Evolutionary conservation across 2,888 invertebrate genomes (phyloP), one percentile per base, ranked within the genome.

Genomic region (Ferrisia virgata): DNA sequence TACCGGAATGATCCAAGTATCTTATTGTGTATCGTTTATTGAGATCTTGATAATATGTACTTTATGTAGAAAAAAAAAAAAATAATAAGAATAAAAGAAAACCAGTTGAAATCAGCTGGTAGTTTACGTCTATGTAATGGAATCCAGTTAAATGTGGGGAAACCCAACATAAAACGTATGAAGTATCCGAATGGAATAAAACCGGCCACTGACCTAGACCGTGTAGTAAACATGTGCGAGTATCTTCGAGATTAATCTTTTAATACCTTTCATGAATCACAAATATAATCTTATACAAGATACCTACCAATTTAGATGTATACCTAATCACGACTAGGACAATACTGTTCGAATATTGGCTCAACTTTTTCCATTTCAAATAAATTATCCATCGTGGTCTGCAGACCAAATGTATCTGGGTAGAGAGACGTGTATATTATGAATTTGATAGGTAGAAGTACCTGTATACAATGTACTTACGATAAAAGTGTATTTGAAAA

Each of bases 381-480:
- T 64, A 28, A 64, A 28, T 53, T 8, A 8, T 22, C 53, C 18
- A 2, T 22, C 40, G 40, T 11, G 40, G 11, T 47, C 47, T 5
- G 3, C 9, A 53, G 53, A 64, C 64, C 25, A 64, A 2, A 28
- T 28, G 64, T 58, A 25, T 25, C 25, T 58, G n/a, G n/a, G n/a
- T n/a, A n/a, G n/a, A n/a, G n/a, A n/a, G n/a, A n/a, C n/a, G n/a
- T n/a, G n/a, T n/a, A n/a, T n/a, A n/a, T n/a, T n/a, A n/a, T 13
- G 72, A 72, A 31, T 72, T 58, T 72, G 72, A 76, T n/a, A n/a
- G n/a, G n/a, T n/a, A n/a, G n/a, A n/a, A n/a, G n/a, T 28, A 76
- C 33, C 64, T 28, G 5, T 28, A 58, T 58, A 58, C 6, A 28
- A 15, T 28, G 28, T n/a, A n/a, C n/a, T n/a, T n/a, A n/a, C n/a